Percentiles rank a stretch among this genome's conserved stretches.
Evolutionary conservation across 2,797 vertebrate species (phyloP).

Genomic region (Nannoperca obscura): DNA sequence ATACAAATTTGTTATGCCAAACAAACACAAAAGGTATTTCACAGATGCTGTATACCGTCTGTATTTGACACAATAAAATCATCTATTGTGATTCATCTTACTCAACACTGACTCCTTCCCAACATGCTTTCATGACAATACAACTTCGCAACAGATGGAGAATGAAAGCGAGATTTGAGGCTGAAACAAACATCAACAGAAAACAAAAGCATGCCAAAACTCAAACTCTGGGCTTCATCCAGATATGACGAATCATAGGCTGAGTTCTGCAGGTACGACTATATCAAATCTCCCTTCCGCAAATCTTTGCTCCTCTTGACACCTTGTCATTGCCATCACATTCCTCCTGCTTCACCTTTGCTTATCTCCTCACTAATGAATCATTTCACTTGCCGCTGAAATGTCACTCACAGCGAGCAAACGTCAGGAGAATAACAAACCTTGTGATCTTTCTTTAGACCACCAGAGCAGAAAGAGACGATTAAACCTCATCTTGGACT

Average conservation of each 20-base stretch:
- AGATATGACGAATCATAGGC: constrained; percentile 25
- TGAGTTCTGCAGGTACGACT: constrained; percentile 12
- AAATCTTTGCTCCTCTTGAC: constrained; percentile 39
- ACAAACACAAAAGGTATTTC: background rate
- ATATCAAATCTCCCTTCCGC: constrained; percentile 12
- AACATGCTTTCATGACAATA: background rate
- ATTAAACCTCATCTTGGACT: constrained; percentile 19
- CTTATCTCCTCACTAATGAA: constrained; percentile 59
- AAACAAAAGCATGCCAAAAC: constrained; percentile 33
- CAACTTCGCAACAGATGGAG: constrained; percentile 37
- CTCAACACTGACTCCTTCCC: constrained; percentile 2
- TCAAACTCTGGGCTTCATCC: constrained; percentile 22
- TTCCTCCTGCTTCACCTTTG: constrained; percentile 40
- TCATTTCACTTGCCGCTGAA: constrained; percentile 46
- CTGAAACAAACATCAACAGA: constrained; percentile 30
- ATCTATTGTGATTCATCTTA: background rate
- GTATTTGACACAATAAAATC: constrained; percentile 1
- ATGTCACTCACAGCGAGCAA: constrained; percentile 53
- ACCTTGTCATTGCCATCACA: constrained; percentile 38
- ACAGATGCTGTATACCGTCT: background rate
- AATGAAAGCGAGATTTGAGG: constrained; percentile 26
- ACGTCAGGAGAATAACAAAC: constrained; percentile 35
- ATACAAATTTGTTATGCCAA: background rate
- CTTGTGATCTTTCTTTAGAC: constrained; percentile 35
- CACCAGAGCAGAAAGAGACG: background rate